Evolutionary conservation across 92 coral and sea anemone genomes (phyloP), one percentile per base, ranked within the genome.

Genomic region (Epizoanthus illoricatus): DNA sequence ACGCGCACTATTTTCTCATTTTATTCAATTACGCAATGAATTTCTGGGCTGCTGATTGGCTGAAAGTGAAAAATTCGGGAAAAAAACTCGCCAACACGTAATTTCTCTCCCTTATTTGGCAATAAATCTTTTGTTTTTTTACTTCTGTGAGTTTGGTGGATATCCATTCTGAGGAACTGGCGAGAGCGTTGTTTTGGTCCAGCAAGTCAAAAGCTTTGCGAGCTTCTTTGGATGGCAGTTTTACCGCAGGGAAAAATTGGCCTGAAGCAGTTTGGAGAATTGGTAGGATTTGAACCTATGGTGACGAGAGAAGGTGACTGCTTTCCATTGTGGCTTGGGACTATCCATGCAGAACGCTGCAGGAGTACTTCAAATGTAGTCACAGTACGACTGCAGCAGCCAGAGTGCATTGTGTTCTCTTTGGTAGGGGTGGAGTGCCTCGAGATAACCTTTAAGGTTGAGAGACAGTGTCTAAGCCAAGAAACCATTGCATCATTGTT

Each of bases 361-460:
- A 0, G 28, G 61, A 74, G 33, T 41, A 1, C 0, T 74, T 74
- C 23, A 0, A 15, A 0, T 74, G 80, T 36, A 17, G 28, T 0
- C 1, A 7, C 5, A 47, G 55, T 7, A 47, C 55, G 0, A 7
- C 7, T 47, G 20, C 87, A 4, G 84, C 87, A 1, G 87, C 87
- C 47, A 75, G 84, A 76, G 87, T 84, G 2, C 87, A 84, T 43
- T 60, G 83, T 7, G 54, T 75, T 75, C 47, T 84, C 64, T 67
- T 84, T 76, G 84, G 87, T 15, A 3, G 87, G 20, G 84, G 87
- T 39, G 87, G 87, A 17, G 83, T 66, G 6, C 84, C 87, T 23
- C 10, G 65, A 43, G 74, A 80, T 13, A 18, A 62, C 18, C 55
- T n/a, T 84, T 83, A 5, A 87, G 83, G 55, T 65, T 20, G 0